A percentile compares a stretch with the other conserved stretches of the same genome.
Evolutionary conservation across 2,797 vertebrate genomes (phyloP).

Genomic region (Delichon dasypus): DNA sequence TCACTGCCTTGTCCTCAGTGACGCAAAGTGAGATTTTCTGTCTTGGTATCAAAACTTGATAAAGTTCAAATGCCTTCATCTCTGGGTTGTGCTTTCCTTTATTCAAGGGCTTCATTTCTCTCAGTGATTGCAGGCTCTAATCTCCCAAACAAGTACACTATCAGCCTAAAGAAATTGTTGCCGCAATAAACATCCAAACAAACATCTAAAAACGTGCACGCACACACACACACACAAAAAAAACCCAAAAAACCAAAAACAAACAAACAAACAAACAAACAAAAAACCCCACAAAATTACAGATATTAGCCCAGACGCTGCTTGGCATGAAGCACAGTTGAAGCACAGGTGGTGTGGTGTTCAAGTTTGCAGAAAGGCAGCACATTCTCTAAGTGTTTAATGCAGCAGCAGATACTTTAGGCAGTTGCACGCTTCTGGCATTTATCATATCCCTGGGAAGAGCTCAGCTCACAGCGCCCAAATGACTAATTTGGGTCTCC

Average conservation of each 20-base stretch:
- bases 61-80: not conserved
- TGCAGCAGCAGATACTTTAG: not conserved
- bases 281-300: not conserved
- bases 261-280: no score
- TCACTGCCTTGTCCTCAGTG: fast-evolving
- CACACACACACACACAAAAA: no score
- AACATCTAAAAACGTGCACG: not conserved
- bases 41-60: not conserved
- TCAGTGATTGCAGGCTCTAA: not conserved
- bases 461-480: not conserved
- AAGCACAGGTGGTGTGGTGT: not conserved
- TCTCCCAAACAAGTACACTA: not conserved
- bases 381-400: not conserved
- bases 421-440: conserved; percentile 15
- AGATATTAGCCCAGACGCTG: not conserved
- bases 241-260: no score
- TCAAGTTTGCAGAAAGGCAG: not conserved
- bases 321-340: not conserved
- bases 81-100: not conserved
- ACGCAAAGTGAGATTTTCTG: not conserved
- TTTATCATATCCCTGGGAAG: conserved; percentile 6
- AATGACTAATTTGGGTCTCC: conserved; percentile 8
- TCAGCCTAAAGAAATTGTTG: not conserved
- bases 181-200: not conserved
- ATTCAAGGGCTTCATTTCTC: not conserved